Conservation (phyloP, 2,797 vertebrate species). For the Poeciliopsis presidionis region DNA sequence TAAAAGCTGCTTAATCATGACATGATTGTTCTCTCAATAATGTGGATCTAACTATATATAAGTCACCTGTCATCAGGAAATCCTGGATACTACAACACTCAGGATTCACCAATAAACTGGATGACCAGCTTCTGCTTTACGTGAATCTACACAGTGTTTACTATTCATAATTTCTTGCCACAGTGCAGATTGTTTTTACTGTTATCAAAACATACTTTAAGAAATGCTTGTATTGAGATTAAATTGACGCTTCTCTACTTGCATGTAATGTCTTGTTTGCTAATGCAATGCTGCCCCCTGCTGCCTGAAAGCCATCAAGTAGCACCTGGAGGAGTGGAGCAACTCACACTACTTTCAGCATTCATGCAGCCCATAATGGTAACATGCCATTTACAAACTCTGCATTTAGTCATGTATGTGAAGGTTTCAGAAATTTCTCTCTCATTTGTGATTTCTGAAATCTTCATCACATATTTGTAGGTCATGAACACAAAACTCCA, state of each 20-base stretch:
- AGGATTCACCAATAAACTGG: conserved; percentile 25
- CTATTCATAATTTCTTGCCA: neutral
- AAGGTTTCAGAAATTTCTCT: neutral
- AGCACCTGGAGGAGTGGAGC: neutral
- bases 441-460: too few relatives aligned
- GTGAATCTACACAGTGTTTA: conserved; percentile 6
- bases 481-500: neutral
- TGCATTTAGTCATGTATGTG: neutral
- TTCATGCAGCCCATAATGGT: neutral
- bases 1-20: neutral
- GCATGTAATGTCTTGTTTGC: conserved; percentile 2
- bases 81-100: conserved; percentile 18
- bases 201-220: neutral
- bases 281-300: conserved; percentile 69
- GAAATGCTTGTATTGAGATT: neutral
- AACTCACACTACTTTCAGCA: neutral
- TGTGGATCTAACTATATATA: conserved; percentile 5
- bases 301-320: conserved; percentile 24
- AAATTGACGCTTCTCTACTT: neutral
- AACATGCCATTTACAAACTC: too few relatives aligned
- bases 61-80: conserved; percentile 17
- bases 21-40: neutral
- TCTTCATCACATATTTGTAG: neutral
- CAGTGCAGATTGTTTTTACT: neutral
- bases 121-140: conserved; percentile 2